Percentiles rank a stretch among this genome's conserved stretches.
These are phyloP conservation scores for Diprion similis DNA, from an alignment of 1,140 invertebrate genomes.

Conservation along the genomic window DNA sequence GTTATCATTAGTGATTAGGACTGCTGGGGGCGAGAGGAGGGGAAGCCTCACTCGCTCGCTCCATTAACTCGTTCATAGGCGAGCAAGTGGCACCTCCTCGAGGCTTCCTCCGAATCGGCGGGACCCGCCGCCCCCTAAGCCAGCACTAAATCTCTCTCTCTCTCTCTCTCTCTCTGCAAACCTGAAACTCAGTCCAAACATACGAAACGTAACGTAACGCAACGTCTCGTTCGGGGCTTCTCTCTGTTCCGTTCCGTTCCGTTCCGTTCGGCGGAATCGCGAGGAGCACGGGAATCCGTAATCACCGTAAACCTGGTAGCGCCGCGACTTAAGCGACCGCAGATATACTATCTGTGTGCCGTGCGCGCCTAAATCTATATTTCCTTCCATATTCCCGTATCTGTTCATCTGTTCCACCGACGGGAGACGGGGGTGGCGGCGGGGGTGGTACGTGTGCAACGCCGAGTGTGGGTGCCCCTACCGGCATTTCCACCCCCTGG, in stretches of 20 bases:
- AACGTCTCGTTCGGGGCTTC: conserved; percentile 24
- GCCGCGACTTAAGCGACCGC: conserved; percentile 49
- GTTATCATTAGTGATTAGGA: conserved; percentile 48
- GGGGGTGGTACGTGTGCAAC: not conserved
- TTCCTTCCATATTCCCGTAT: conserved; percentile 52
- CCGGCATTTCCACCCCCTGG: not conserved
- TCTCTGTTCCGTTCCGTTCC: conserved; percentile 19
- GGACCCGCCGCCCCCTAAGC: conserved; percentile 43
- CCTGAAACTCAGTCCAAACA: conserved; percentile 56
- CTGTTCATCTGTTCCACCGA: conserved; percentile 54
- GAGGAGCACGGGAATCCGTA: conserved; percentile 48
- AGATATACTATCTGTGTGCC: conserved; percentile 42
- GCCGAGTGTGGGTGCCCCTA: not conserved
- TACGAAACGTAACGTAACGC: conserved; percentile 38
- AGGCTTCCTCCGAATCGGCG: conserved; percentile 29
- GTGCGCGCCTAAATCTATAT: conserved; percentile 55
- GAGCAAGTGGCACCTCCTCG: conserved; percentile 31
- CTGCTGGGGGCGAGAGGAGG: conserved; percentile 1
- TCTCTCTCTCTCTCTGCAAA: conserved; percentile 24
- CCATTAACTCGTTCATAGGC: conserved; percentile 60
- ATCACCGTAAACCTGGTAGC: conserved; percentile 52
- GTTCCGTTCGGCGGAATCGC: conserved; percentile 11
- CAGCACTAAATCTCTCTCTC: conserved; percentile 46
- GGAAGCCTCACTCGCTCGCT: conserved; percentile 37
- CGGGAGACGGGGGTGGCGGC: not conserved